Evolutionary conservation across 1,140 invertebrate species (phyloP).

Genomic region (Sinella curviseta): DNA sequence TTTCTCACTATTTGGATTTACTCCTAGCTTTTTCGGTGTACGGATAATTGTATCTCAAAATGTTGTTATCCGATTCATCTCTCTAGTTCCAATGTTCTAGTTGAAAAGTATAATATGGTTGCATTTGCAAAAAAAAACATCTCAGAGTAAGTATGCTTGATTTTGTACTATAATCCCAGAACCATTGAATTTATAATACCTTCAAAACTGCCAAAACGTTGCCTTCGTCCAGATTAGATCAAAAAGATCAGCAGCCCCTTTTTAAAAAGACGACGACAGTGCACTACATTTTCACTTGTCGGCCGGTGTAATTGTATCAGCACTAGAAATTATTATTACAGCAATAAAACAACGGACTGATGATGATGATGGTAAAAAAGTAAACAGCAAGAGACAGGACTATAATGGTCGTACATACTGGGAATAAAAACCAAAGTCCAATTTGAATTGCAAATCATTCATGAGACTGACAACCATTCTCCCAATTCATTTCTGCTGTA

Average conservation of each 20-base stretch:
- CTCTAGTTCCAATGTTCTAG: no score
- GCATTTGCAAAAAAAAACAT: background rate
- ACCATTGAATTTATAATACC: no score
- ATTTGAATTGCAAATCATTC: constrained; percentile 24
- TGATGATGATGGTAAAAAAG: background rate
- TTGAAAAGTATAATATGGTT: no score
- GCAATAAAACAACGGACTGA: background rate
- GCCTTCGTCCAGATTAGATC: no score
- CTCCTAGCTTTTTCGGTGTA: background rate
- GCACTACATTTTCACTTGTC: background rate
- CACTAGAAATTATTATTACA: background rate
- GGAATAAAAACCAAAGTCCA: no score
- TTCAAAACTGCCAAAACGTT: no score
- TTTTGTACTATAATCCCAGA: no score
- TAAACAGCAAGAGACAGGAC: background rate
- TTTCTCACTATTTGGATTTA: constrained; percentile 3
- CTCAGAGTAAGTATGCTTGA: no score
- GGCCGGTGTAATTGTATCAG: constrained; percentile 7
- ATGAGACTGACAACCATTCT: constrained; percentile 4
- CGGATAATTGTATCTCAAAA: background rate
- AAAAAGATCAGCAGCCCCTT: background rate
- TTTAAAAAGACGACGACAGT: background rate
- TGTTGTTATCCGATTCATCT: no score
- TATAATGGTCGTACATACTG: no score
- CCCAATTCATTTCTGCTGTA: constrained; percentile 4